phyloP scores from a whole-genome alignment of 2,113 vertebrate genomes.

The Cyrtonyx montezumae region DNA sequence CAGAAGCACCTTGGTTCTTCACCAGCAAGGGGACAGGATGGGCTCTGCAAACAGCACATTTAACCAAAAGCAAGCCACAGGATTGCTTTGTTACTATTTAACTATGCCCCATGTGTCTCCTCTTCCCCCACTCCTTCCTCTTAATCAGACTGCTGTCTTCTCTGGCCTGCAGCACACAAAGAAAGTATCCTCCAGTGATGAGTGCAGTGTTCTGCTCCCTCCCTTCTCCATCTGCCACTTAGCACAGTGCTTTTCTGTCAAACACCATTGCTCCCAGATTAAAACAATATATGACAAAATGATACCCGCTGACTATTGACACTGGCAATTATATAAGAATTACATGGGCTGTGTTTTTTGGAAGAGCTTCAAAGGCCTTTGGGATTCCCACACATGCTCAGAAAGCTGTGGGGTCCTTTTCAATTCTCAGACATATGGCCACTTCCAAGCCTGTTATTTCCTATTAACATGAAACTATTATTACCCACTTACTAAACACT shows the following conservation, averaged over 20 bases:
- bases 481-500: constrained; percentile 71
- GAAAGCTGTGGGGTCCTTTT: constrained; percentile 50
- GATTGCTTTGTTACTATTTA: not conserved
- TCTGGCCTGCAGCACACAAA: not conserved
- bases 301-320: constrained; percentile 70
- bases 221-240: not conserved
- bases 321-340: constrained; percentile 67
- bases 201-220: not conserved
- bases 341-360: constrained; percentile 67
- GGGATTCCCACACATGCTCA: constrained; percentile 75
- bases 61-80: not conserved
- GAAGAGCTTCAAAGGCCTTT: constrained; percentile 60
- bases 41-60: not conserved
- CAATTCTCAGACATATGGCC: constrained; percentile 29
- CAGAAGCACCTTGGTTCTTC: not conserved
- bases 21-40: not conserved
- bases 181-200: not conserved
- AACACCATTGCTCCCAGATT: constrained; percentile 78
- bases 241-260: constrained; percentile 32
- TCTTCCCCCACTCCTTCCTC: not conserved
- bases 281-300: constrained; percentile 82
- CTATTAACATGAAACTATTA: constrained; percentile 71
- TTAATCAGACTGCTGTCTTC: not conserved
- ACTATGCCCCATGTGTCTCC: accelerated
- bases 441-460: constrained; percentile 66